Base-by-base conservation (phyloP, 2,888 invertebrate genomes). In the Leptinotarsa tumamoca region DNA sequence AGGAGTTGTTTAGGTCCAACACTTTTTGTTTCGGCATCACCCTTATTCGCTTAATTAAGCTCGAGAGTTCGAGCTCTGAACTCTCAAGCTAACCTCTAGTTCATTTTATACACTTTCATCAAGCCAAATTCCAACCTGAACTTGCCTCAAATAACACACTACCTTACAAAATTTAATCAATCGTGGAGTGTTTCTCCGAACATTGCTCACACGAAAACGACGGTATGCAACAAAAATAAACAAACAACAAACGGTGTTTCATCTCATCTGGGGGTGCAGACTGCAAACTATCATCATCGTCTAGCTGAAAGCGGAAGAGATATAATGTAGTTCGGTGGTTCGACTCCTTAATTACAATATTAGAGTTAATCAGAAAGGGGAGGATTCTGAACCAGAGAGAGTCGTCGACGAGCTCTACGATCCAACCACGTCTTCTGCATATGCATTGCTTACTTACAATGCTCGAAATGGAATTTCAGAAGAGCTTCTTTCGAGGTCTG, bases 281-380 rank as follows among this genome's bases (percentile, higher is more conserved):
- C 52, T 68, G 54, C 27, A 15, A 68, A 68, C 63, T 63, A 63
- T 63, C 27, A 27, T 61, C 17, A 68, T 68, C 68, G 51, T 68
- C 68, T 52, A 14, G 15, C 63, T 63, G 33, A 43, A 63, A 63
- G n/a, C 5, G 63, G 63, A 63, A 63, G 63, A 63, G 63, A 63
- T 66, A 63, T n/a, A 67, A 56, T 77, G 54, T 49, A 79, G 78
- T 81, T 82, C 79, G 80, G 81, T 71, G 82, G 82, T 82, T 82
- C 80, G 80, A 82, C 82, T 82, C 81, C 82, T 83, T 82, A 82
- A 83, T 83, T 84, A 82, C 83, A 82, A 84, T 83, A 83, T 84
- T 82, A 82, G 83, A 83, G 82, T 83, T 84, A 84, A 84, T 84
- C 83, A 84, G 83, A 80, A 83, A 83, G 82, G 82, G 82, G 81